These are phyloP conservation scores for Mola mola DNA, from an alignment of 2,113 vertebrate species.

Conservation along the genomic window DNA sequence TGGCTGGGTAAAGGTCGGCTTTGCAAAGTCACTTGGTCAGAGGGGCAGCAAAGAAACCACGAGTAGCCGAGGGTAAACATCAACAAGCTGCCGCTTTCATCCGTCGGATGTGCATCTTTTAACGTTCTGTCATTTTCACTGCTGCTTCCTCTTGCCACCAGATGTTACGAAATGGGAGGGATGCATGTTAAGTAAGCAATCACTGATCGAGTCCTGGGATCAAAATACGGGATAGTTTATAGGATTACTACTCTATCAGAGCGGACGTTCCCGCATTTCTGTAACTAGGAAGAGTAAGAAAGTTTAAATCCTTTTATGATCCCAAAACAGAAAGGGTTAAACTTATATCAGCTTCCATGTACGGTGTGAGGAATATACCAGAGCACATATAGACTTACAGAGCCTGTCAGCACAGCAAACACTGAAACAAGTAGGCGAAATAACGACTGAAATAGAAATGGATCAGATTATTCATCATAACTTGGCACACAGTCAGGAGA, in stretches of 20 bases:
- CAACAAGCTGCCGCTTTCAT: too few species aligned
- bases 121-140: neutral
- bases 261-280: neutral
- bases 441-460: conserved; percentile 74
- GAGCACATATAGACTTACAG: conserved; percentile 66
- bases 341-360: conserved; percentile 61
- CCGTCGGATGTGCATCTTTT: too few species aligned
- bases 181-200: neutral
- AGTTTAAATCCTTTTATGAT: neutral
- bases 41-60: conserved; percentile 49
- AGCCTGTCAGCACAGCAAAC: conserved; percentile 67
- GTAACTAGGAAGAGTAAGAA: neutral
- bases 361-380: conserved; percentile 64
- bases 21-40: conserved; percentile 55
- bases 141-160: neutral
- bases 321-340: conserved; percentile 40
- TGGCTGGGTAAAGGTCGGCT: conserved; percentile 1
- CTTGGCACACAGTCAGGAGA: conserved; percentile 42
- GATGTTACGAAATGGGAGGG: neutral
- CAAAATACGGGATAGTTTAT: neutral
- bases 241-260: neutral
- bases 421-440: conserved; percentile 52
- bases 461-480: conserved; percentile 69
- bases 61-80: conserved; percentile 21
- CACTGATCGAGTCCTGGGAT: neutral